phyloP scores from a whole-genome alignment of 2,797 vertebrate species.

The Poeciliopsis presidionis region DNA sequence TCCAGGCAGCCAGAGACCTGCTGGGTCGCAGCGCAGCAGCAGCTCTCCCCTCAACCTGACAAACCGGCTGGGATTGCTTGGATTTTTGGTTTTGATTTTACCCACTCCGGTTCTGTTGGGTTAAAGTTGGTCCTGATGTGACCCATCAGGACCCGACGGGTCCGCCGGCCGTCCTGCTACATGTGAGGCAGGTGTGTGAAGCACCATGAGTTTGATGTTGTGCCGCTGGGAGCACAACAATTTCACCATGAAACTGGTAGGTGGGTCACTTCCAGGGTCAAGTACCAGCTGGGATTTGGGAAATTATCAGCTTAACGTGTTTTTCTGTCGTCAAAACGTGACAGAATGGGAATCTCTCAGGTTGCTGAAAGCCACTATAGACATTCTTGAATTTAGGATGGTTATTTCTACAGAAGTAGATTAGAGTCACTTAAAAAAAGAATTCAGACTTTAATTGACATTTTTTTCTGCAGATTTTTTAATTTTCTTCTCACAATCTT shows the following conservation, averaged over 20 bases:
- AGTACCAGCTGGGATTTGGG: conserved; percentile 7
- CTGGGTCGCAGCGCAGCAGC: conserved; percentile 48
- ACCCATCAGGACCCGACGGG: conserved; percentile 17
- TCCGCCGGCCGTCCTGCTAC: conserved; percentile 21
- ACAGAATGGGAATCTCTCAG: neutral
- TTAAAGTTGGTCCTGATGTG: conserved; percentile 27
- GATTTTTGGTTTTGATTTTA: neutral
- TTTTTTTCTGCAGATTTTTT: no score
- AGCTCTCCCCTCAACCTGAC: conserved; percentile 35
- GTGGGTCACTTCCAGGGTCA: conserved; percentile 59
- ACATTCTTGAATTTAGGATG: no score
- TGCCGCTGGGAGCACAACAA: conserved; percentile 93
- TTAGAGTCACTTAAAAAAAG: no score
- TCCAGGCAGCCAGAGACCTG: conserved; percentile 51
- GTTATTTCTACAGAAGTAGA: no score
- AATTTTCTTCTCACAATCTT: no score
- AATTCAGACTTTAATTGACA: no score
- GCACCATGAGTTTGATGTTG: conserved; percentile 88
- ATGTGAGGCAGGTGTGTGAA: conserved; percentile 76
- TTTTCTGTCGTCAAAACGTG: neutral
- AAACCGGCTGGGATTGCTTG: conserved; percentile 10
- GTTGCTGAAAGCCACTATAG: conserved; percentile 4
- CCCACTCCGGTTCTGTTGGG: neutral
- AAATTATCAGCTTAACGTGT: neutral
- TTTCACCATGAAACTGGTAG: conserved; percentile 94